phyloP scores from a whole-genome alignment of 2,113 vertebrate genomes.

The Ursus arctos region DNA sequence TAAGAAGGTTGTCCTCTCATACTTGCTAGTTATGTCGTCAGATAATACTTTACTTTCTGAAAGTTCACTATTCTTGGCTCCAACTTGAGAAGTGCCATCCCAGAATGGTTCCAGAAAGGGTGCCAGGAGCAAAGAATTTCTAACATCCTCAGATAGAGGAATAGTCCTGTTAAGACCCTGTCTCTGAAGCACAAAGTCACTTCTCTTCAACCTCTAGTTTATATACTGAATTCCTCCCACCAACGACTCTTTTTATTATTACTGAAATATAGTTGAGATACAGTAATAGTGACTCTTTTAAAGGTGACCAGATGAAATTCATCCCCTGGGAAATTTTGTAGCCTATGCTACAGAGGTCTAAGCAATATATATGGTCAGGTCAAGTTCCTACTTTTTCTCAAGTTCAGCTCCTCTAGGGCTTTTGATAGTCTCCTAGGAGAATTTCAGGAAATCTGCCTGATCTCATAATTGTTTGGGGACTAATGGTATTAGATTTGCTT shows the following conservation, averaged over 20 bases:
- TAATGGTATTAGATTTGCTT: background rate
- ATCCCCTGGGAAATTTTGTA: background rate
- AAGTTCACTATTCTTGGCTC: background rate
- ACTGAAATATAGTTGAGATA: background rate
- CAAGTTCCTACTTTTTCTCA: background rate
- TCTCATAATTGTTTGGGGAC: background rate
- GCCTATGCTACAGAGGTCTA: background rate
- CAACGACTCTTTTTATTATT: background rate
- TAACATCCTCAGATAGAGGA: conserved; percentile 16
- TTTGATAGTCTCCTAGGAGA: background rate
- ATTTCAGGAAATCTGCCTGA: background rate
- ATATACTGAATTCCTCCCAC: background rate
- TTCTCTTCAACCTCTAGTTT: background rate
- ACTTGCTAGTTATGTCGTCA: background rate
- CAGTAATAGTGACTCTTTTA: background rate
- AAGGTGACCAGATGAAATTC: background rate
- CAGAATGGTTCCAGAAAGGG: background rate
- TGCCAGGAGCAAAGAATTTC: background rate
- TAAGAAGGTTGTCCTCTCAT: background rate
- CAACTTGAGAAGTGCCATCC: background rate
- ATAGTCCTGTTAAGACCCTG: background rate
- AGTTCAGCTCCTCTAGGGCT: background rate
- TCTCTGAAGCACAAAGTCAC: background rate
- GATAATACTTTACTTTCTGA: background rate
- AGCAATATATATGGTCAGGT: background rate